Evolutionary conservation across 92 coral and sea anemone species (phyloP).

Genomic region (Ricordea florida): DNA sequence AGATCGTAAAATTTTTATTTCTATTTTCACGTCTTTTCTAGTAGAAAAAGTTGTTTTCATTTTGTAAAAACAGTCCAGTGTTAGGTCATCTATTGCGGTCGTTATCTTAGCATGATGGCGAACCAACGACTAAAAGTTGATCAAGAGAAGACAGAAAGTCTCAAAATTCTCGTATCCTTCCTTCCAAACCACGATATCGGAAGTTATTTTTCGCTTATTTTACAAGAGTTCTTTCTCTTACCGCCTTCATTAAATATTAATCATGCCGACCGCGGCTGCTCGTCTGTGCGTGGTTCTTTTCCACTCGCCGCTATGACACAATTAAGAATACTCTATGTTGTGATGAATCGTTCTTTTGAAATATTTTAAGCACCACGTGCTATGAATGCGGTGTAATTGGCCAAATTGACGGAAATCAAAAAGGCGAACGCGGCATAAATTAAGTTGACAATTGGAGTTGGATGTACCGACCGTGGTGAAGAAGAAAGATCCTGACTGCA

Average conservation of each 20-base stretch:
- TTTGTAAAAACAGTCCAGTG: not conserved
- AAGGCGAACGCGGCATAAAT: no score
- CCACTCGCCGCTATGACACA: not conserved
- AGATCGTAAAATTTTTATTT: no score
- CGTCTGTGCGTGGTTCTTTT: not conserved
- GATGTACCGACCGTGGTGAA: no score
- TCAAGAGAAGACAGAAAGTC: not conserved
- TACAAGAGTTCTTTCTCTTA: constrained; percentile 5
- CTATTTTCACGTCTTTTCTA: no score
- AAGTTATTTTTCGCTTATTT: constrained; percentile 42
- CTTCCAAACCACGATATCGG: constrained; percentile 11
- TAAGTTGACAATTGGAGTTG: no score
- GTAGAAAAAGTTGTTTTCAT: not conserved
- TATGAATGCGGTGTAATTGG: no score
- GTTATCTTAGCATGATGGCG: constrained; percentile 10
- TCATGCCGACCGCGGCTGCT: not conserved
- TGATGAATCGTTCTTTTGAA: not conserved
- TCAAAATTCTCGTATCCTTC: not conserved
- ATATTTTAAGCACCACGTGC: constrained; percentile 5
- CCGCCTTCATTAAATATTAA: constrained; percentile 42
- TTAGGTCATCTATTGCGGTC: constrained; percentile 10
- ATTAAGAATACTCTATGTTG: not conserved
- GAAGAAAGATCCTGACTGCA: no score
- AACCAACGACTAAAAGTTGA: constrained; percentile 12
- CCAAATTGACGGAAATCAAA: no score